Base-by-base conservation (phyloP, 2,113 vertebrate genomes). In the Perccottus glenii region DNA sequence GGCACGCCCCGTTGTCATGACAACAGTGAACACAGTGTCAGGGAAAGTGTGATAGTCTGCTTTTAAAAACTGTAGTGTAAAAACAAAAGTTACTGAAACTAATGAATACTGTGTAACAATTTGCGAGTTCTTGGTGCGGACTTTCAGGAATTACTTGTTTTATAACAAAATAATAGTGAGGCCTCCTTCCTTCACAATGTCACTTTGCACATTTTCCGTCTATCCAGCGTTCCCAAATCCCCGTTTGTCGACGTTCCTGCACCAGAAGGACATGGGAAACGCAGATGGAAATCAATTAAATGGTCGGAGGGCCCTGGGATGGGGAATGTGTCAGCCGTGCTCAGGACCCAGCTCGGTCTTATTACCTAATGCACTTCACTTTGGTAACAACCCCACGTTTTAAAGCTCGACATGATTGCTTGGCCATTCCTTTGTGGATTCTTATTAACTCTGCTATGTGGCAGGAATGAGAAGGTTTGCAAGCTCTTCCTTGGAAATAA, bases 271-370 rank as follows among this genome's bases (percentile, higher is more conserved):
- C 77, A 70, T 27, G 33, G 75, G 66, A 68, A 47, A 60, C 73
- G 35, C 71, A 75, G 70, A 82, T 77, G 63, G 81, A 73, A 83
- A 89, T 89, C 68, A 77, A 89, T 88, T 83, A 87, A 84, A 85
- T 73, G 84, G 73, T 83, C 74, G 46, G 57, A 70, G 70, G 79
- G 80, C 79, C 81, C 59, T 32, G 64, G 75, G 79, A 77, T 77
- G 64, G 80, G 74, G 48, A 75, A 83, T 48, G 66, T 85, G 75
- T 87, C 75, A 48, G 78, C 63, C 75, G 80, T 80, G 82, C 84
- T 82, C 81, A 66, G 5, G 65, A 60, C 60, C 78, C 73, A 60
- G 78, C 68, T 74, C 40, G 68, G 70, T 77, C 73, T 80, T 77
- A 83, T 87, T 80, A 78, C 60, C 73, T 84, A 84, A 86, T 82